These are phyloP conservation scores for Sander lucioperca DNA, from an alignment of 2,113 vertebrate species.

Conservation along the genomic window DNA sequence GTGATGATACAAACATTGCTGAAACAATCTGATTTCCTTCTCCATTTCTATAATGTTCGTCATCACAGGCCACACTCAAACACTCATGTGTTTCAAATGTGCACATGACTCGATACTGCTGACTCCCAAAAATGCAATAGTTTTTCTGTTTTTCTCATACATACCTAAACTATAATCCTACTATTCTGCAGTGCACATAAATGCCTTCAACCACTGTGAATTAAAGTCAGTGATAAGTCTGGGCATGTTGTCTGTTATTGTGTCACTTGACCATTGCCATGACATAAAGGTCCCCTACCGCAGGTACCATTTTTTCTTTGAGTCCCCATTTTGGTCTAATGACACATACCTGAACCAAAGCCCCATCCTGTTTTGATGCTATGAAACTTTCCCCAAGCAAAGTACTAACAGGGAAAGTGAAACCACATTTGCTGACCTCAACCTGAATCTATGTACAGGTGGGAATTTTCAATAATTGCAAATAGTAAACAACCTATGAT, in stretches of 20 bases:
- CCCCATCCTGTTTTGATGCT: slow-evolving; percentile 66
- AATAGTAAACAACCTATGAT: slow-evolving; percentile 41
- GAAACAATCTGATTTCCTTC: background rate
- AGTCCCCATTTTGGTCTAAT: slow-evolving; percentile 34
- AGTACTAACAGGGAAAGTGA: slow-evolving; percentile 63
- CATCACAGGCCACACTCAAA: background rate
- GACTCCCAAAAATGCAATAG: background rate
- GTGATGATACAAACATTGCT: background rate
- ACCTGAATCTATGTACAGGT: slow-evolving; percentile 18
- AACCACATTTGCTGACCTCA: slow-evolving; percentile 62
- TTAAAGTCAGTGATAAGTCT: background rate
- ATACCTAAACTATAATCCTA: background rate
- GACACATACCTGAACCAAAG: slow-evolving; percentile 68
- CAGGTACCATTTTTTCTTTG: background rate
- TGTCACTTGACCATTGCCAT: slow-evolving; percentile 13
- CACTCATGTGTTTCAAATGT: background rate
- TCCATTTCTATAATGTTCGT: background rate
- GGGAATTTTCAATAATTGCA: slow-evolving; percentile 54
- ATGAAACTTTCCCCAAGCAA: slow-evolving; percentile 71
- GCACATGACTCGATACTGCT: slow-evolving; percentile 6
- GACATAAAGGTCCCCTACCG: background rate
- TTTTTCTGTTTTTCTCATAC: slow-evolving; percentile 12
- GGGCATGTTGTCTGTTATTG: background rate
- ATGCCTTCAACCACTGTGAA: background rate
- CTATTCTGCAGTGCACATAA: background rate